Base-by-base conservation (phyloP, 2,888 invertebrate species). In the Stratiomys singularior region DNA sequence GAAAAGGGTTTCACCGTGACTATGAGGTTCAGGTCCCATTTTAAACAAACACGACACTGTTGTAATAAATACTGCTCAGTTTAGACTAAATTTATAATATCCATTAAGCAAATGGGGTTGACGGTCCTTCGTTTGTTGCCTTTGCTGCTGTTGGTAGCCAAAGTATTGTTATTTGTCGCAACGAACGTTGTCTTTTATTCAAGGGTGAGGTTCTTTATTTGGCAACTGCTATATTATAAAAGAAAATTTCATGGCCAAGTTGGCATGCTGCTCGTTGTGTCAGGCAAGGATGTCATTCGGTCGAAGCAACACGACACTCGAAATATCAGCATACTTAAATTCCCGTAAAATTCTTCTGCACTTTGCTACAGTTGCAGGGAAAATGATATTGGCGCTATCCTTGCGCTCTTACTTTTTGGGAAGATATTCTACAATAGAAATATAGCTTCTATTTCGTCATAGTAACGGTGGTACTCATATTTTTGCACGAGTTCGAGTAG, bases 101-200 rank as follows among this genome's bases (percentile, higher is more conserved):
- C 86, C 87, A 87, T 86, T 86, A 87, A 84, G 83, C 83, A 86
- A 86, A 87, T 86, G 85, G 85, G 83, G 84, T 84, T 84, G 83
- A 80, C 83, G 80, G 76, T 79, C 52, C 21, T 58, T 60, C 25
- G 74, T 27, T 44, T 76, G 66, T 77, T 63, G 44, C n/a, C 23
- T 15, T 67, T 11, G 64, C 27, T 23, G 27, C 37, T 60, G 37
- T 37, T 37, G 5, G 5, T 37, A 37, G 37, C 37, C 18, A 21
- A 15, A 7, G 63, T 76, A 37, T 47, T 44, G 52, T 76, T n/a
- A 44, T 63, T 76, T 67, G 46, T 21, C 18, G 11, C 46, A 18
- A 15, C 15, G 23, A 47, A 23, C 25, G 13, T 4, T 47, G 46
- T 47, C 69, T 27, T 47, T 25, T 21, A 46, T 23, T 47, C 46